These are phyloP conservation scores for Ceuthmochares aereus DNA, from an alignment of 2,113 vertebrate species.

Conservation along the genomic window DNA sequence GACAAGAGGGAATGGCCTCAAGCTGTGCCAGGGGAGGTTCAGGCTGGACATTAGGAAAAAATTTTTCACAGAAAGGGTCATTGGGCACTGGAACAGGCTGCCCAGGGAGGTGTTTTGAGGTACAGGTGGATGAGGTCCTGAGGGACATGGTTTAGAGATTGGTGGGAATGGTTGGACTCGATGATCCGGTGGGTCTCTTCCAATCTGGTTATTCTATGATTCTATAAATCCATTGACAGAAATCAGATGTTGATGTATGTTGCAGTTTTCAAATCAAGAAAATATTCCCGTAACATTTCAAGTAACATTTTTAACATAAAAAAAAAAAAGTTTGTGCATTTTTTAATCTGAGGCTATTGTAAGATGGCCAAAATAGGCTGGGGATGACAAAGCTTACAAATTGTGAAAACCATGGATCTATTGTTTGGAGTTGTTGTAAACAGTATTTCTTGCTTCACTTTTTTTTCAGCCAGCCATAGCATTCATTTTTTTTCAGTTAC, in stretches of 20 bases:
- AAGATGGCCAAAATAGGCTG: neutral
- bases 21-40: too few species aligned
- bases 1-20: too few species aligned
- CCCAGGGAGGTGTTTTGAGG: too few species aligned
- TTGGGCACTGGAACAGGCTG: too few species aligned
- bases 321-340: neutral
- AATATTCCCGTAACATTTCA: neutral
- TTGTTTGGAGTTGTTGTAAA: neutral
- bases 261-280: neutral
- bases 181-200: too few species aligned
- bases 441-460: neutral
- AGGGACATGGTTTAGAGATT: too few species aligned
- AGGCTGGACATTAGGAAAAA: too few species aligned
- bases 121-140: too few species aligned
- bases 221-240: neutral
- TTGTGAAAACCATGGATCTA: neutral
- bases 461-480: neutral
- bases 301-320: neutral
- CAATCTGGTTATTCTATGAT: too few species aligned
- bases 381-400: neutral
- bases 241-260: neutral
- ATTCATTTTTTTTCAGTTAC: neutral
- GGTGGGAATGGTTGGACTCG: too few species aligned
- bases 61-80: too few species aligned
- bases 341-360: neutral